Conservation (phyloP, 2,113 vertebrate species). For the Tyto alba region DNA sequence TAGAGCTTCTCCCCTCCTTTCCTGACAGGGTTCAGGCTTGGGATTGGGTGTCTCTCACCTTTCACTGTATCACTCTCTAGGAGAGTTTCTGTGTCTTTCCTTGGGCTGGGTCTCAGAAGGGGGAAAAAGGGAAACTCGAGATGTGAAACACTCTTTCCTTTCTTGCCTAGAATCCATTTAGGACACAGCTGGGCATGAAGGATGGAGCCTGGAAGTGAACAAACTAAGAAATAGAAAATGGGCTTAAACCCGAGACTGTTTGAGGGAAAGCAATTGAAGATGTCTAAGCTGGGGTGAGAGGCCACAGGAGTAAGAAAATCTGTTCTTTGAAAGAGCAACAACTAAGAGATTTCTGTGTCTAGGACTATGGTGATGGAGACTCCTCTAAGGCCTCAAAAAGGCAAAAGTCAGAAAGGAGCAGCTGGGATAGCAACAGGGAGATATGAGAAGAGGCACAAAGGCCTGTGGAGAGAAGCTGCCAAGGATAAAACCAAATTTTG, state of each 20-base stretch:
- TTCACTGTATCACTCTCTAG: background rate
- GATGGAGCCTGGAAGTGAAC: background rate
- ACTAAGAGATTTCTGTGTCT: background rate
- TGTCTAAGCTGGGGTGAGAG: background rate
- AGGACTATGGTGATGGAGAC: background rate
- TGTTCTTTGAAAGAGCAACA: background rate
- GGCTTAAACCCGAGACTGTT: background rate
- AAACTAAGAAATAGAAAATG: constrained; percentile 20
- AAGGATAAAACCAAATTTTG: background rate
- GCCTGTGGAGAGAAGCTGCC: background rate
- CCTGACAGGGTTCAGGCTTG: background rate
- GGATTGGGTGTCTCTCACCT: background rate
- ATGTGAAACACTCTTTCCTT: constrained; percentile 1
- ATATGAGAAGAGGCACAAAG: background rate
- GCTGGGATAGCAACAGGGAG: background rate
- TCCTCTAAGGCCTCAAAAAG: background rate
- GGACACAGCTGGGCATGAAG: background rate
- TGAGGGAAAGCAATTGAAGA: background rate
- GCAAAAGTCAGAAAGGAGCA: background rate
- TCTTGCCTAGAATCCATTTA: constrained; percentile 33
- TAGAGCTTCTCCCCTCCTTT: background rate
- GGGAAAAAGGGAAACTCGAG: background rate
- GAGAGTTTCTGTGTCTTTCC: background rate
- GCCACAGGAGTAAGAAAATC: background rate
- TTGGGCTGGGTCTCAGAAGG: background rate